Evolutionary conservation across 2,113 vertebrate genomes (phyloP).

Genomic region (Microtus oregoni): DNA sequence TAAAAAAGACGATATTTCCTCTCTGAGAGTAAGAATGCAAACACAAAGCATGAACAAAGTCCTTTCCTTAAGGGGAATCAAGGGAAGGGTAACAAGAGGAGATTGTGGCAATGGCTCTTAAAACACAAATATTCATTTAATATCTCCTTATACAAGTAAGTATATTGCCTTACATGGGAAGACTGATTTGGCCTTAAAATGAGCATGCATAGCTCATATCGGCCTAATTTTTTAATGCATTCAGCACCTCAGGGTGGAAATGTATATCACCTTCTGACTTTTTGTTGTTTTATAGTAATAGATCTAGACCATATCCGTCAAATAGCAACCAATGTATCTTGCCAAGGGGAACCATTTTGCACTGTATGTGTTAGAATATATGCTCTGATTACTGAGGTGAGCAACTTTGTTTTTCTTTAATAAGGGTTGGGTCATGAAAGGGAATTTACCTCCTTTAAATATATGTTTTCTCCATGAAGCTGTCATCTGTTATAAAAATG

Average conservation of each 20-base stretch:
- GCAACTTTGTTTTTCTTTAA: slow-evolving; percentile 19
- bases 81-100: neutral
- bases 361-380: neutral
- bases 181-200: neutral
- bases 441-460: slow-evolving; percentile 27
- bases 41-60: neutral
- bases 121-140: neutral
- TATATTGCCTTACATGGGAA: neutral
- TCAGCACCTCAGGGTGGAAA: neutral
- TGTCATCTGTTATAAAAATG: neutral
- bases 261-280: neutral
- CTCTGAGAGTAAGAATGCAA: neutral
- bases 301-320: neutral
- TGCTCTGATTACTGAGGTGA: neutral
- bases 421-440: neutral
- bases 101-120: neutral
- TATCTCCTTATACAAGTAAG: neutral
- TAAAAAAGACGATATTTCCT: neutral
- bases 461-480: slow-evolving; percentile 33
- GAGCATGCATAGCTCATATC: neutral
- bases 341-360: neutral
- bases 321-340: neutral
- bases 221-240: slow-evolving; percentile 14
- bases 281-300: neutral
- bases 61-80: neutral